Base-by-base conservation (phyloP, 1,140 invertebrate genomes). In the Drosophila lini region DNA sequence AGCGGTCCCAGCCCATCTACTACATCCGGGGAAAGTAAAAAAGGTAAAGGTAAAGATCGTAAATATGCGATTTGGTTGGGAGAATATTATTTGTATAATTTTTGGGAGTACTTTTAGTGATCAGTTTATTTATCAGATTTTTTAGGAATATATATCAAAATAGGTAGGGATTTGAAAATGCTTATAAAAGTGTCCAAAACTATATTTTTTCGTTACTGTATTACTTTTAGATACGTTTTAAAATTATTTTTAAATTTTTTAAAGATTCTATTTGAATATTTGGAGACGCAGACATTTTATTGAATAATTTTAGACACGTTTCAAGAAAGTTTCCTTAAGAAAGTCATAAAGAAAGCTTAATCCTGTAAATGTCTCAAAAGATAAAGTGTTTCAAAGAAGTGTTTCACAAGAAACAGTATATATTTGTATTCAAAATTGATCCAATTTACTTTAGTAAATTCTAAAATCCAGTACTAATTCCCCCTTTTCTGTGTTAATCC, bases 21-120 rank as follows among this genome's bases (percentile, higher is more conserved):
- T 97, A 76, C 96, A 96, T 93, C 96, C 96, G 48, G 95, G 95
- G 81, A 96, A 96, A 94, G 95, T 94, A 93, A 94, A 91, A 92
- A 91, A 91, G 91, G 90, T 91, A 91, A 91, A 75, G 83, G 70
- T 83, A 71, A 82, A 67, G 73, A 81, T 81, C 78, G 78, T 80
- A 65, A 52, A 52, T 64, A 65, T 71, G 16, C 34, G 19, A 38
- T 38, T 38, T 38, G 9, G 28, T 5, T n/a, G 5, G n/a, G 5
- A 32, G 2, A 41, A 9, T 10, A 9, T 7, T 16, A 9, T 7
- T 16, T 28, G 25, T 10, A 16, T 42, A 10, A 1, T 9, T 13
- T 9, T 50, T 4, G 5, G 10, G 10, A 9, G 0, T 3, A 3
- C 3, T 6, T 3, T 32, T 32, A 16, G 31, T 13, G 16, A 34